Evolutionary conservation across 2,113 vertebrate genomes (phyloP).

Genomic region (Notechis scutatus): DNA sequence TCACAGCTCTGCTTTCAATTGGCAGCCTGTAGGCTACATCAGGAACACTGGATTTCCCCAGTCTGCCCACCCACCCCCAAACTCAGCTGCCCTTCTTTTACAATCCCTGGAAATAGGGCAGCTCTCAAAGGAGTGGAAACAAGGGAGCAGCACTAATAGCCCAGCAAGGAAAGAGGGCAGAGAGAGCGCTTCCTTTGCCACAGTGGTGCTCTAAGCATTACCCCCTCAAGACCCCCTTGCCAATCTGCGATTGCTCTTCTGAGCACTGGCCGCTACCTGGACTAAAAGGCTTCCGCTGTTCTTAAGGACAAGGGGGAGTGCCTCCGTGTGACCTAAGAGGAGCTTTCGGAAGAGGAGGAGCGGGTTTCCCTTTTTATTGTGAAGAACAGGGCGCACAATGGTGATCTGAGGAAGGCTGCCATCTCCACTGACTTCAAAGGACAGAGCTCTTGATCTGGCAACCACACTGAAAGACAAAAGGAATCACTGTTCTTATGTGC

Average conservation of each 20-base stretch:
- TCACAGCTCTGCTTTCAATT: not conserved
- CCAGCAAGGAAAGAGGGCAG: not conserved
- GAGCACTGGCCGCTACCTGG: constrained; percentile 68
- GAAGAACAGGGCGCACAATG: constrained; percentile 71
- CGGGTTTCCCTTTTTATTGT: constrained; percentile 65
- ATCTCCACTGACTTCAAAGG: constrained; percentile 79
- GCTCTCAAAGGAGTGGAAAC: not conserved
- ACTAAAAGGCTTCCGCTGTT: constrained; percentile 74
- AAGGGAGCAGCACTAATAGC: not conserved
- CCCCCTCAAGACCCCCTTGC: rapidly evolving
- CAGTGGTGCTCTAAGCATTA: not conserved
- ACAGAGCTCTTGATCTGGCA: constrained; percentile 60
- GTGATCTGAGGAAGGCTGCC: constrained; percentile 79
- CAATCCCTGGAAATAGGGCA: not conserved
- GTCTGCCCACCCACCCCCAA: not conserved
- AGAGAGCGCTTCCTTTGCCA: too few species aligned
- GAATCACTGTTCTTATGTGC: not conserved
- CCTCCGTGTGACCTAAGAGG: constrained; percentile 64
- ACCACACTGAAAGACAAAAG: constrained; percentile 48
- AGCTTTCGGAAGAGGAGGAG: constrained; percentile 79
- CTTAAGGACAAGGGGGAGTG: constrained; percentile 74
- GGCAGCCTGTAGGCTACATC: not conserved
- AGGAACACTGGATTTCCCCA: not conserved
- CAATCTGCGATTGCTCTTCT: not conserved
- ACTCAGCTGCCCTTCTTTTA: not conserved